Conservation (phyloP, 2,797 vertebrate genomes). For the Graptemys geographica region DNA sequence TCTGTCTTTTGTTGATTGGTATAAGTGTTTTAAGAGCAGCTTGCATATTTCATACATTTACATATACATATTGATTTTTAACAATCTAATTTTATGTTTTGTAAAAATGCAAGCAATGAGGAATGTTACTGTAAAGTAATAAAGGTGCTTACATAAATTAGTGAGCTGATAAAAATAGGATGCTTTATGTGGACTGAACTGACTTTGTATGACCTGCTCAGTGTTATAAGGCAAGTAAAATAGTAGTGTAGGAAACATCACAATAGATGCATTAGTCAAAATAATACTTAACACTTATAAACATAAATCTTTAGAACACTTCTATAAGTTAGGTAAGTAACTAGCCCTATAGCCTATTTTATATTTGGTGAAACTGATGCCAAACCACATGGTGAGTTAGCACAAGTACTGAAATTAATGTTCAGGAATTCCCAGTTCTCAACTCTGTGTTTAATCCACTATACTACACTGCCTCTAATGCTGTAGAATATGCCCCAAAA, state of each 20-base stretch:
- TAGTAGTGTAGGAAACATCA: neutral
- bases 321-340: neutral
- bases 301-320: neutral
- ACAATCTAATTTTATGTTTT: slow-evolving; percentile 15
- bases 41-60: neutral
- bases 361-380: neutral
- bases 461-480: too few relatives aligned
- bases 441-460: neutral
- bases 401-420: neutral
- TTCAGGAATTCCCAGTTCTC: neutral
- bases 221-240: neutral
- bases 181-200: neutral
- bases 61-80: neutral
- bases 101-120: neutral
- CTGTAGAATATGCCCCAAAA: neutral
- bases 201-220: neutral
- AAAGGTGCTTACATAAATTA: neutral
- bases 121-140: neutral
- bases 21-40: neutral
- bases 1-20: neutral
- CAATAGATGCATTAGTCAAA: neutral
- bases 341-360: neutral
- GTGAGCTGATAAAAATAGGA: neutral
- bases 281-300: neutral
- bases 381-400: neutral